Evolutionary conservation across 2,113 vertebrate species (phyloP).

Genomic region (Nothoprocta pentlandii): DNA sequence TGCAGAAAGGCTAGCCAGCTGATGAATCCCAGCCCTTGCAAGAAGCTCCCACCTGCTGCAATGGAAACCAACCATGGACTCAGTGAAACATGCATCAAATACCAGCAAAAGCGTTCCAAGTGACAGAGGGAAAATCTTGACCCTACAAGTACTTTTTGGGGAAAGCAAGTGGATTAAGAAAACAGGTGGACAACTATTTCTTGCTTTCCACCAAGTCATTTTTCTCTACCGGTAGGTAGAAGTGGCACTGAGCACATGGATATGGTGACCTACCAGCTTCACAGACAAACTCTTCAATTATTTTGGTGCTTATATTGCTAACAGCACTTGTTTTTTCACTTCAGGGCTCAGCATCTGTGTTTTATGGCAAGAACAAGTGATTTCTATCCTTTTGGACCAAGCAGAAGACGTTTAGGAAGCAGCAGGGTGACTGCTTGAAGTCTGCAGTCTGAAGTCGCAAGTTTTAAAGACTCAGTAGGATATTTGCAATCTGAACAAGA

Average conservation of each 20-base stretch:
- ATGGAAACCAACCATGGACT: accelerated
- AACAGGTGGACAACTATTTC: background rate
- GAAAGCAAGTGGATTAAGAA: background rate
- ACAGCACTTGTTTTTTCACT: background rate
- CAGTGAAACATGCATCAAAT: accelerated
- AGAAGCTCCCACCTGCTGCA: accelerated
- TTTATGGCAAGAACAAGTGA: background rate
- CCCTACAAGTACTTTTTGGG: background rate
- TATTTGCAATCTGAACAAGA: background rate
- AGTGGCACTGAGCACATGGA: background rate
- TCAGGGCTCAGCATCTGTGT: background rate
- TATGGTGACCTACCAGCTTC: background rate
- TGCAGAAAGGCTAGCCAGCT: background rate
- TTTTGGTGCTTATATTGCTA: background rate
- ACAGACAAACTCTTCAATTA: accelerated
- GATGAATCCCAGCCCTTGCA: accelerated
- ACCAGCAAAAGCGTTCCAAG: background rate
- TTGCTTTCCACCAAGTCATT: background rate
- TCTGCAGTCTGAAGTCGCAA: accelerated
- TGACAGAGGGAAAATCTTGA: background rate
- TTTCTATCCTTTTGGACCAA: background rate
- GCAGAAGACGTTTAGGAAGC: accelerated
- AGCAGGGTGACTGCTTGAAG: accelerated
- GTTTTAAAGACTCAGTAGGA: background rate
- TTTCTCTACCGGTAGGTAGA: background rate